Evolutionary conservation across 2,797 vertebrate species (phyloP).

Genomic region (Otolemur crassicaudatus): DNA sequence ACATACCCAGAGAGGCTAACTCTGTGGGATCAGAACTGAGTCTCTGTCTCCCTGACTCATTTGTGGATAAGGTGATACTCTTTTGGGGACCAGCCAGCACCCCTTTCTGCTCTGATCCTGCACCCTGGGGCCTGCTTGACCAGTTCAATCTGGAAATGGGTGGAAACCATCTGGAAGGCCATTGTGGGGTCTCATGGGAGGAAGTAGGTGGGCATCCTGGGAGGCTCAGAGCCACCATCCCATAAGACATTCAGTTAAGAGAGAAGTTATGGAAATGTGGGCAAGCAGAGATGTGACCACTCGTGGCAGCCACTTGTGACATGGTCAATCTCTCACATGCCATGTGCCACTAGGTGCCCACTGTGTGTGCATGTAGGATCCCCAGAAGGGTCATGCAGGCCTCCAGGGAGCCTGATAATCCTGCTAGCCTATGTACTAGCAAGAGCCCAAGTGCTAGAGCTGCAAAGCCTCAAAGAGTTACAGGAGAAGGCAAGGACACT

Average conservation of each 20-base stretch:
- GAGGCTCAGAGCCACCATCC: neutral
- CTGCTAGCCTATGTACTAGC: neutral
- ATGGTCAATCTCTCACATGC: neutral
- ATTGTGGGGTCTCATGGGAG: neutral
- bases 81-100: neutral
- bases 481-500: neutral
- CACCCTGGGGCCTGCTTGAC: neutral
- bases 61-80: neutral
- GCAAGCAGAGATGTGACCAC: neutral
- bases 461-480: neutral
- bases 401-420: neutral
- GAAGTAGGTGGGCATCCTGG: neutral
- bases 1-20: neutral
- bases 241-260: neutral
- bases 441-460: too few species aligned
- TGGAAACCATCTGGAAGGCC: neutral
- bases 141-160: neutral
- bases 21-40: neutral
- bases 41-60: neutral
- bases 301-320: accelerated
- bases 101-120: neutral
- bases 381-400: neutral
- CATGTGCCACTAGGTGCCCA: too few species aligned
- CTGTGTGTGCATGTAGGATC: neutral
- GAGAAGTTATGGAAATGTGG: neutral